Evolutionary conservation across 2,888 invertebrate species (phyloP), one percentile per base, ranked within the genome.

Genomic region (Sussaba pulchella): DNA sequence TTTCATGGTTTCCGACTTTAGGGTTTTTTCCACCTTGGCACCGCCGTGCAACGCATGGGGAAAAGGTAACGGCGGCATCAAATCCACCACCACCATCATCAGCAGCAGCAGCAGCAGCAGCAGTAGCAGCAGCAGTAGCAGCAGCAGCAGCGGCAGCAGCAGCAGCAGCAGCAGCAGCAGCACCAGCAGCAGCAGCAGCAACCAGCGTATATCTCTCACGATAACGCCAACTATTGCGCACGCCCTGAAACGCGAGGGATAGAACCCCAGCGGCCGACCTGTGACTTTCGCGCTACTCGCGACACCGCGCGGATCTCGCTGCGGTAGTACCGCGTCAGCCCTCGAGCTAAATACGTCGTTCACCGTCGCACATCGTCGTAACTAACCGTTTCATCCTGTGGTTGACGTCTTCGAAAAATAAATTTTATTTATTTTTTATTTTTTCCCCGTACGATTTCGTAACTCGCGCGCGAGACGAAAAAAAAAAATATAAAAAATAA

Each of bases 291-390:
- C 61, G 63, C 59, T 47, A 39, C 54, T 45, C 81, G 74, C 81
- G 78, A 66, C 57, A 52, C 75, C 12, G 57, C 70, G 41, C 59
- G 70, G 57, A 71, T 10, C 52, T 74, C 39, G 50, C 24, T 24
- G 61, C 75, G 50, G 78, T 85, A 89, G 89, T 89, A 81, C 66
- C 88, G 89, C 88, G 87, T 73, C 82, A 82, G 84, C 86, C 85
- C 81, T 85, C 85, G 85, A 85, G 82, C 64, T 50, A 80, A 76
- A 71, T 84, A 83, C 81, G 82, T 85, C 84, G 83, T 61, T n/a
- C 52, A 14, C 0, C 26, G 26, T 26, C n/a, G 54, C 17, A 17
- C 9, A 14, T 31, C 31, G 54, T 54, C 36, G 63, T 43, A n/a
- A n/a, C n/a, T n/a, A n/a, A n/a, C n/a, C n/a, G n/a, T 64, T 6